A percentile compares a stretch with the other conserved stretches of the same genome.
Conservation (phyloP, 2,888 invertebrate species). For the Eristalis arbustorum region DNA sequence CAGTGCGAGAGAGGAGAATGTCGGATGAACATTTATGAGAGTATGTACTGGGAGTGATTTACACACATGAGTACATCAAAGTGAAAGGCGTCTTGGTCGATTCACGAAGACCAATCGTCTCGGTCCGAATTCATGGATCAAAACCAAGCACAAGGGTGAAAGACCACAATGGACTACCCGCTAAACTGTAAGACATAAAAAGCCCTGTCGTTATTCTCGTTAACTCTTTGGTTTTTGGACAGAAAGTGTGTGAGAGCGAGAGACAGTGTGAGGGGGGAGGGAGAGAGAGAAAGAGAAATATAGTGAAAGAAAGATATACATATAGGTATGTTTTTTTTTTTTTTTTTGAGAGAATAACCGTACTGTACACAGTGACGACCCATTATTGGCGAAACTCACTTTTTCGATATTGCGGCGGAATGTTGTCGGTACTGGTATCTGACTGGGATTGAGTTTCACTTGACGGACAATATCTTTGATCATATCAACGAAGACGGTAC, state of each 20-base stretch:
- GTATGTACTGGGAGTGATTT: too few species aligned
- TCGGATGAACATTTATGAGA: too few species aligned
- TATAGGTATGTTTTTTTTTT: not conserved
- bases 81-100: too few species aligned
- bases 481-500: conserved; percentile 89
- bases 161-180: too few species aligned
- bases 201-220: too few species aligned
- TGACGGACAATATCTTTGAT: conserved; percentile 92
- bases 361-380: not conserved
- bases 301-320: not conserved
- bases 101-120: too few species aligned
- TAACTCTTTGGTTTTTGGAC: too few species aligned
- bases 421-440: conserved; percentile 83
- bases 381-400: conserved; percentile 73
- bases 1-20: too few species aligned
- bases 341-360: not conserved
- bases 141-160: too few species aligned
- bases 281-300: not conserved
- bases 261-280: not conserved
- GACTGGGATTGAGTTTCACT: conserved; percentile 89
- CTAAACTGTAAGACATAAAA: too few species aligned
- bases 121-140: too few species aligned
- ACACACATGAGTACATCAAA: too few species aligned
- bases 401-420: conserved; percentile 79
- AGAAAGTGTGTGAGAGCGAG: not conserved